Evolutionary conservation across 2,888 invertebrate genomes (phyloP), one percentile per base, ranked within the genome.

Genomic region (Dastarcus helophoroides): DNA sequence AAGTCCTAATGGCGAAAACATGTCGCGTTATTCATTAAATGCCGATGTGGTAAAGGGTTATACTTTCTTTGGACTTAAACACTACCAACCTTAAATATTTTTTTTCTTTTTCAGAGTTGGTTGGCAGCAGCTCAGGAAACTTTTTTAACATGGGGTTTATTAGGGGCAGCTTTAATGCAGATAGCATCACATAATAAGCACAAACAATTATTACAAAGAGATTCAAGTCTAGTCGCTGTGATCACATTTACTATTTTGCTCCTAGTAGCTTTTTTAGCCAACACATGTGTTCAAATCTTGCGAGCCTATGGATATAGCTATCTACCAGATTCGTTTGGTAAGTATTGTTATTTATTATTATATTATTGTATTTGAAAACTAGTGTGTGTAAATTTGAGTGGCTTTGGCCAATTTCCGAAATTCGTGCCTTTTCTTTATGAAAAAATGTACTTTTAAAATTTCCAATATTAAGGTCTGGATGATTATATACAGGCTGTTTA

Each of bases 81-180:
- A n/a, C n/a, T n/a, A n/a, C n/a, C n/a, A n/a, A n/a, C n/a, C 3
- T 14, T 14, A 25, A 14, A n/a, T 8, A 3, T 32, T 35, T 4
- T 33, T 2, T 62, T 13, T 63, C 27, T 31, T 41, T 67, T 68
- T 8, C 62, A 83, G 76, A 79, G 86, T 43, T 91, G 91, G 90
- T 69, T 82, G 14, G 84, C 89, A 1, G 91, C 90, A 0, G 80
- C 84, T 10, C 80, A 88, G 53, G 90, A 91, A 60, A 78, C 79
- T 0, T 90, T 90, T 54, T 68, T 89, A 29, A 85, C 85, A 0
- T 88, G 91, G 91, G 86, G 86, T 2, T 59, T 89, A 5, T 64
- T 89, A 13, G 83, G 84, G 6, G 79, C 81, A 0, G 78, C 82
- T 34, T 68, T 80, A 32, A 83, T 84, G 78, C 84, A 85, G 58